Percentiles rank a stretch among this genome's conserved stretches.
Conservation (phyloP, 2,888 invertebrate genomes). For the Napeogenes inachia region DNA sequence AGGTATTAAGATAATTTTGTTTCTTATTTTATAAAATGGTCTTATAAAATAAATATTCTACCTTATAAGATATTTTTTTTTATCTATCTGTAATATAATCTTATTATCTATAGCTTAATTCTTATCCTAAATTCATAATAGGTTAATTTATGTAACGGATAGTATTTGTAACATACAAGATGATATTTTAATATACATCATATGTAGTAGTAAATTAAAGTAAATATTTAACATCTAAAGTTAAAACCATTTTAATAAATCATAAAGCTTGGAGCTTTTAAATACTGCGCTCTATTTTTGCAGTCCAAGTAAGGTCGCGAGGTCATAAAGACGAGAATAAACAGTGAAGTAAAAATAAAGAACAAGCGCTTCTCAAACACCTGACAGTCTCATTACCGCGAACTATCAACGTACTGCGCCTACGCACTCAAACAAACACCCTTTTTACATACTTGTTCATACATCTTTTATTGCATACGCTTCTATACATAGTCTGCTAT, state of each 20-base stretch:
- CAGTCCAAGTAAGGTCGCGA: constrained; percentile 11
- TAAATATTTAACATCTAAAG: too few species aligned
- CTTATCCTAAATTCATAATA: too few species aligned
- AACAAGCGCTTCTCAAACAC: constrained; percentile 57
- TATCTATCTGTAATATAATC: too few species aligned
- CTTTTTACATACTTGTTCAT: constrained; percentile 14
- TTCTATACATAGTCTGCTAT: constrained; percentile 1
- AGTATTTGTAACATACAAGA: too few species aligned
- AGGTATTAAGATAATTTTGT: not conserved
- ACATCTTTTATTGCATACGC: constrained; percentile 10
- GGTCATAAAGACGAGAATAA: constrained; percentile 49
- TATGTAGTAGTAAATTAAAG: too few species aligned
- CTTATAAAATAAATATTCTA: not conserved
- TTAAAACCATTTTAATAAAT: not conserved
- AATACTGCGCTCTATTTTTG: not conserved
- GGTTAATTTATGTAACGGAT: too few species aligned
- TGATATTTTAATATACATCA: too few species aligned
- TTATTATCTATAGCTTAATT: too few species aligned
- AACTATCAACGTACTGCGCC: constrained; percentile 48
- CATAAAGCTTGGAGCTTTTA: not conserved
- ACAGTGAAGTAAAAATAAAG: constrained; percentile 58
- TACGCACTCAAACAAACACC: constrained; percentile 20
- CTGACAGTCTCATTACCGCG: constrained; percentile 65
- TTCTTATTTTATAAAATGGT: not conserved
- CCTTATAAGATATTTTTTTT: too few species aligned